Conservation (phyloP, 2,888 invertebrate genomes). For the Drymonia ruficornis region DNA sequence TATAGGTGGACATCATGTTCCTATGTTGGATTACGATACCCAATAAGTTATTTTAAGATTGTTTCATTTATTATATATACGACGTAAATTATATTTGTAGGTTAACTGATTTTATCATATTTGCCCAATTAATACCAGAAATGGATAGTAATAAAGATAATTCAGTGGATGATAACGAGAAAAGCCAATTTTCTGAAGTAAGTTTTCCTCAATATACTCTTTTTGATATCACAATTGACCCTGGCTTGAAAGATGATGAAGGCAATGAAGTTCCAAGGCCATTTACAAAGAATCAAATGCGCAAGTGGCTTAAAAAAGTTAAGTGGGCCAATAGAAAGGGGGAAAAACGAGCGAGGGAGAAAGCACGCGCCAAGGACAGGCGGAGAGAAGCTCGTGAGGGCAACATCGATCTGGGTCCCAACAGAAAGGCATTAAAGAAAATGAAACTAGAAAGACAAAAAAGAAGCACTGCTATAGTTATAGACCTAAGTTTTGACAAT, state of each 20-base stretch:
- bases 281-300: constrained; percentile 86
- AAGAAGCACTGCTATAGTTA: constrained; percentile 89
- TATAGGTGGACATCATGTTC: no score
- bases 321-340: constrained; percentile 90
- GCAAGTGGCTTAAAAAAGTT: constrained; percentile 88
- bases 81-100: no score
- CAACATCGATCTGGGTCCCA: constrained; percentile 90
- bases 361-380: constrained; percentile 88
- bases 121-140: background rate
- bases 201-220: constrained; percentile 65
- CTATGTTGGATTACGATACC: no score
- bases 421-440: constrained; percentile 91
- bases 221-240: constrained; percentile 71
- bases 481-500: constrained; percentile 96
- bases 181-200: constrained; percentile 30
- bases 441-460: constrained; percentile 88
- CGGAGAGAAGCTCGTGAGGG: constrained; percentile 88
- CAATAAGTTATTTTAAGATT: no score
- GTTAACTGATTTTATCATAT: background rate
- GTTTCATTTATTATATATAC: no score
- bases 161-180: constrained; percentile 18
- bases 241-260: constrained; percentile 75
- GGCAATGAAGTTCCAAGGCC: constrained; percentile 76
- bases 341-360: constrained; percentile 89
- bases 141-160: constrained; percentile 36